Percentiles rank a stretch among this genome's conserved stretches.
These are phyloP conservation scores for Marisa cornuarietis DNA, from an alignment of 1,140 invertebrate genomes.

Conservation along the genomic window DNA sequence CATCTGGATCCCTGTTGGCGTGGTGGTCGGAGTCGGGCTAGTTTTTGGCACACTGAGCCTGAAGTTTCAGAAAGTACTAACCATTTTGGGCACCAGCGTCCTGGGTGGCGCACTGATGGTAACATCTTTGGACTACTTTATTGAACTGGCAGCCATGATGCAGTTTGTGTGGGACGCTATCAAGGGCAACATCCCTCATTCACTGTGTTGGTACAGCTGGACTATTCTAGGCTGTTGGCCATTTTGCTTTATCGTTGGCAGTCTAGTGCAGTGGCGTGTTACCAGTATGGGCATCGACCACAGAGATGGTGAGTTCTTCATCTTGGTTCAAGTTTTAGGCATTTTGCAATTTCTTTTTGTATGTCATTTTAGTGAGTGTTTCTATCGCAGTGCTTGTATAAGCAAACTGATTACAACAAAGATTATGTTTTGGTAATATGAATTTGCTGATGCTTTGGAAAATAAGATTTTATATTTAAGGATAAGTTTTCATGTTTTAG, in stretches of 20 bases:
- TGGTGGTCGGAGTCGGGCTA: constrained; percentile 75
- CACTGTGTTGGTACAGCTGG: constrained; percentile 81
- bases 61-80: constrained; percentile 79
- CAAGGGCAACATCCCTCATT: constrained; percentile 61
- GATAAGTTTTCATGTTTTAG: too few species aligned
- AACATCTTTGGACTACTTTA: constrained; percentile 79
- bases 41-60: constrained; percentile 78
- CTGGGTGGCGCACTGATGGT: constrained; percentile 81
- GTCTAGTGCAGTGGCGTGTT: constrained; percentile 75
- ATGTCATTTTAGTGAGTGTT: background rate
- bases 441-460: too few species aligned
- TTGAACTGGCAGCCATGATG: constrained; percentile 77
- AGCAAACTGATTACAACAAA: too few species aligned
- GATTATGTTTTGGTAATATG: too few species aligned
- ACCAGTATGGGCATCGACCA: constrained; percentile 78
- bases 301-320: constrained; percentile 56
- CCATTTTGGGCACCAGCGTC: constrained; percentile 79
- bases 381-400: background rate
- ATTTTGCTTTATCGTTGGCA: constrained; percentile 74
- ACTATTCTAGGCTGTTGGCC: constrained; percentile 80
- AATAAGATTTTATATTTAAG: too few species aligned
- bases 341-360: background rate
- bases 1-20: constrained; percentile 77
- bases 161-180: constrained; percentile 75
- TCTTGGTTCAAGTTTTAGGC: background rate